phyloP scores from a whole-genome alignment of 1,140 invertebrate species.

The Gonioctena quinquepunctata region DNA sequence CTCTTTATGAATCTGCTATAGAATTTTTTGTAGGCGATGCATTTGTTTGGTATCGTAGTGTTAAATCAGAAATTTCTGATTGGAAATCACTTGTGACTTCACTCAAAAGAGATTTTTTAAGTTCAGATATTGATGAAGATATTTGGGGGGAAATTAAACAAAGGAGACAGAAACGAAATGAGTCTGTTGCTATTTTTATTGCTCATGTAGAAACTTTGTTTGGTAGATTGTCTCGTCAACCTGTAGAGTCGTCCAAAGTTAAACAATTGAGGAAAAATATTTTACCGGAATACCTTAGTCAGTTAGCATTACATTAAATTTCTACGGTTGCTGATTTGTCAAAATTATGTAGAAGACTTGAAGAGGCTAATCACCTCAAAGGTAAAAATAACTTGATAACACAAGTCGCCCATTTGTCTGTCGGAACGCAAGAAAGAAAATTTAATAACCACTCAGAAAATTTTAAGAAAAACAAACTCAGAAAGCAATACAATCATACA shows the following conservation, averaged over 20 bases:
- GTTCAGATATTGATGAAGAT: conserved; percentile 42
- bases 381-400: too few relatives aligned
- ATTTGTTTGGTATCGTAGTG: conserved; percentile 41
- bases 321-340: too few relatives aligned
- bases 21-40: conserved; percentile 43
- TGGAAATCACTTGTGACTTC: conserved; percentile 36
- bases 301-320: not conserved
- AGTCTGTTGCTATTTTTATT: conserved; percentile 44
- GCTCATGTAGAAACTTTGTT: conserved; percentile 42
- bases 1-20: conserved; percentile 35
- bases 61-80: conserved; percentile 15
- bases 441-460: too few relatives aligned
- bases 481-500: not conserved
- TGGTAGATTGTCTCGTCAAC: conserved; percentile 9
- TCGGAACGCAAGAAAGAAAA: too few relatives aligned
- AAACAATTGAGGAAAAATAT: conserved; percentile 7
- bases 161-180: conserved; percentile 39
- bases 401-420: too few relatives aligned
- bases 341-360: too few relatives aligned
- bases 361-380: too few relatives aligned
- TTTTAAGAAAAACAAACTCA: too few relatives aligned
- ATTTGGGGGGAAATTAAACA: conserved; percentile 40
- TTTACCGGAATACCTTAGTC: not conserved
- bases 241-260: not conserved
- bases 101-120: conserved; percentile 39